phyloP scores from a whole-genome alignment of 2,888 invertebrate species.

The Zelleria hepariella region DNA sequence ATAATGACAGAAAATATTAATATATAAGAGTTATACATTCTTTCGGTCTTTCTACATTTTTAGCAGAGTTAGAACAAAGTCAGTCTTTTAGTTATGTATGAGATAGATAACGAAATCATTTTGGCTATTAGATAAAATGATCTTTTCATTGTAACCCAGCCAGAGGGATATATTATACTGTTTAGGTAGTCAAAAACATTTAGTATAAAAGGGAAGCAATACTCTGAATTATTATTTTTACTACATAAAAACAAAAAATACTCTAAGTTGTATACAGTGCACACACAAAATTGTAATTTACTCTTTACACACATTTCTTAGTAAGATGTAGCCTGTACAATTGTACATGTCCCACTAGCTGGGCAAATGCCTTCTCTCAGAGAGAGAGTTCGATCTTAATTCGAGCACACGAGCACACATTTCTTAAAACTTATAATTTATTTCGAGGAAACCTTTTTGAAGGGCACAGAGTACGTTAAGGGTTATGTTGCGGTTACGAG shows the following conservation, averaged over 20 bases:
- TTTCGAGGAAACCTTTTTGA: too few species aligned
- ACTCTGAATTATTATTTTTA: conserved; percentile 60
- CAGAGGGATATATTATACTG: conserved; percentile 65
- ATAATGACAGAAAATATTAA: not conserved
- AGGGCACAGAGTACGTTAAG: too few species aligned
- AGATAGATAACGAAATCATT: conserved; percentile 15
- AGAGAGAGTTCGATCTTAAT: too few species aligned
- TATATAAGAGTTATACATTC: not conserved
- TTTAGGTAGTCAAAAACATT: conserved; percentile 65
- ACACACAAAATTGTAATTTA: not conserved
- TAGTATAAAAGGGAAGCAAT: conserved; percentile 70
- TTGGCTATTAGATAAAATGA: conserved; percentile 22
- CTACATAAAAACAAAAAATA: not conserved
- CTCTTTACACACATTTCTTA: too few species aligned
- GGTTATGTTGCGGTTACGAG: not conserved
- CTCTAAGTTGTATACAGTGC: not conserved
- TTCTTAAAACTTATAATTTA: too few species aligned
- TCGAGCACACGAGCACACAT: too few species aligned
- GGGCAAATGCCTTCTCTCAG: too few species aligned
- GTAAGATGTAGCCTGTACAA: too few species aligned
- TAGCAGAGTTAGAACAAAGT: not conserved
- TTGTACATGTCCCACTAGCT: too few species aligned
- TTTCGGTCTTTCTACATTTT: not conserved
- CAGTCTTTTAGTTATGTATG: conserved; percentile 20
- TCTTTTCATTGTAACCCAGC: conserved; percentile 42